Conservation (phyloP, 1,140 invertebrate species). For the Drosophila biarmipes region DNA sequence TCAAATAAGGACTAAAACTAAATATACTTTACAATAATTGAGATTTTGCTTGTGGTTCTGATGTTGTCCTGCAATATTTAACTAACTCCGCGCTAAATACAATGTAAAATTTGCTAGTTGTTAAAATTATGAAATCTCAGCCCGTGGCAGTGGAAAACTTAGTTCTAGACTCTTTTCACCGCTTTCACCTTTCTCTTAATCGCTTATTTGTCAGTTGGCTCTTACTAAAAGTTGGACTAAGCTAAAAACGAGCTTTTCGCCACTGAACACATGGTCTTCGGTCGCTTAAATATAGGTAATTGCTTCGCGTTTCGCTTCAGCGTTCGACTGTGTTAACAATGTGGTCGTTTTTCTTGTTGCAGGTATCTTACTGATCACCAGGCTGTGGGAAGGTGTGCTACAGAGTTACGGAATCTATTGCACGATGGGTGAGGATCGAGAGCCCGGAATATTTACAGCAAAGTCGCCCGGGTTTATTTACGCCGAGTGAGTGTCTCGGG, state of each 20-base stretch:
- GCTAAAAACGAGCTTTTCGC: conserved; percentile 43
- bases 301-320: conserved; percentile 21
- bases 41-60: conserved; percentile 44
- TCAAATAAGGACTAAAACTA: conserved; percentile 33
- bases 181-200: conserved; percentile 59
- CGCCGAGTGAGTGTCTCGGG: conserved; percentile 3
- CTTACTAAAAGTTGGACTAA: conserved; percentile 66
- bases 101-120: conserved; percentile 76
- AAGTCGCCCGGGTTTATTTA: conserved; percentile 21
- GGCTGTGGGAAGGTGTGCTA: conserved; percentile 1
- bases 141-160: conserved; percentile 61
- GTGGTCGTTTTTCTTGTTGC: not conserved
- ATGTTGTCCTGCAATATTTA: conserved; percentile 65
- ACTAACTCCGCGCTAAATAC: conserved; percentile 75
- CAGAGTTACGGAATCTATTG: conserved; percentile 27
- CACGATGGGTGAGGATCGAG: conserved; percentile 20
- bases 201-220: conserved; percentile 72
- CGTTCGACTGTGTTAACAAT: conserved; percentile 40
- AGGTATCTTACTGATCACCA: conserved; percentile 10
- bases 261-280: conserved; percentile 38
- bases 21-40: conserved; percentile 50
- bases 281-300: conserved; percentile 60
- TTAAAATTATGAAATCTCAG: conserved; percentile 68
- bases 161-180: conserved; percentile 48
- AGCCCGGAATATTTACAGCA: conserved; percentile 39